Conservation (phyloP, 2,797 vertebrate species). For the Tachyglossus aculeatus region DNA sequence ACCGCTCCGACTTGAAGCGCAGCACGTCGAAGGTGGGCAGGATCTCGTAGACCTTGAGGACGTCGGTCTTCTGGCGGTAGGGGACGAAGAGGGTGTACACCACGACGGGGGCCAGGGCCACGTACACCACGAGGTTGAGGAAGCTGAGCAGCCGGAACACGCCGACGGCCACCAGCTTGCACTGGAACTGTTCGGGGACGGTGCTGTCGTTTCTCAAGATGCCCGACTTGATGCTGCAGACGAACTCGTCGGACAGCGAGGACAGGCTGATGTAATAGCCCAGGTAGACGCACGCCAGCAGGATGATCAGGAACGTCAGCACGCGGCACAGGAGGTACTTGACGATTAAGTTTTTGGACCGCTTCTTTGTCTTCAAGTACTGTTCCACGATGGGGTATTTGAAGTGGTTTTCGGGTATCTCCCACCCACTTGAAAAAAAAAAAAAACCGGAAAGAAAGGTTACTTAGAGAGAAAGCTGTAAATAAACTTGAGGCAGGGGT, state of each 20-base stretch:
- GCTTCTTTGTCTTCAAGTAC: slow-evolving; percentile 90
- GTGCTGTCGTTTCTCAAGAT: slow-evolving; percentile 81
- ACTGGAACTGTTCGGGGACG: slow-evolving; percentile 85
- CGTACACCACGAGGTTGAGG: slow-evolving; percentile 86
- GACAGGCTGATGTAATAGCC: slow-evolving; percentile 90
- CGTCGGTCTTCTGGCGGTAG: slow-evolving; percentile 69
- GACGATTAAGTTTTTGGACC: slow-evolving; percentile 75
- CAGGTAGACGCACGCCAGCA: slow-evolving; percentile 85
- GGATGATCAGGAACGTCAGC: slow-evolving; percentile 80
- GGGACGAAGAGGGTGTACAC: slow-evolving; percentile 84
- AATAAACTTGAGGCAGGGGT: slow-evolving; percentile 6
- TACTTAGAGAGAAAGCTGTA: not conserved
- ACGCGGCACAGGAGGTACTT: slow-evolving; percentile 85
- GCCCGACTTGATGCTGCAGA: slow-evolving; percentile 86
- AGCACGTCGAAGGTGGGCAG: slow-evolving; percentile 87
- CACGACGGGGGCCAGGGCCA: slow-evolving; percentile 81
- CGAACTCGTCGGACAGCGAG: slow-evolving; percentile 87
- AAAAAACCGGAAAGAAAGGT: not conserved
- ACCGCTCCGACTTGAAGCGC: slow-evolving; percentile 78
- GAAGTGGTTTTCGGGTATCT: slow-evolving; percentile 85
- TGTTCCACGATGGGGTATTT: slow-evolving; percentile 93
- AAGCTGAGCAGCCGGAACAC: slow-evolving; percentile 92
- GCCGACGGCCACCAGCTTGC: slow-evolving; percentile 93
- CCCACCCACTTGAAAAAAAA: slow-evolving; percentile 77
- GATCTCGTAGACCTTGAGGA: slow-evolving; percentile 87